Base-by-base conservation (phyloP, 2,888 invertebrate species). In the Agrochola litura region DNA sequence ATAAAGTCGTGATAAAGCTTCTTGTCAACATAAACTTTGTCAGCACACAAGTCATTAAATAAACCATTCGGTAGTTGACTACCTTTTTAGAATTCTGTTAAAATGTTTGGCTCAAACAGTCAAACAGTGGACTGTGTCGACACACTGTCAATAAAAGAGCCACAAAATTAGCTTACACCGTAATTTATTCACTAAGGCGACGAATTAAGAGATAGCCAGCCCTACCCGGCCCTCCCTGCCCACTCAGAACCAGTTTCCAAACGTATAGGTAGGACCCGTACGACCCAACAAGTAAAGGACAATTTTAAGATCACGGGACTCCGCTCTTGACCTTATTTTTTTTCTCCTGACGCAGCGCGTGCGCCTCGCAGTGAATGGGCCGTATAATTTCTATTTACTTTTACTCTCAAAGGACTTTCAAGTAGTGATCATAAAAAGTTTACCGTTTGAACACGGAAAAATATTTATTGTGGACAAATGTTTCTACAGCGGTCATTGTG, bases 351-450 rank as follows among this genome's bases (percentile, higher is more conserved):
- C 86, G 89, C 91, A 92, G 94, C 94, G 91, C 94, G 95, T 94
- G 94, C 93, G 83, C 89, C 58, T 69, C 76, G 19, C 80, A 73
- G 77, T 96, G 95, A 96, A 96, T 96, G 94, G 94, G 83, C 90
- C 93, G 91, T 92, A 92, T 96, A 94, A 96, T 96, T 96, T 94
- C 88, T 96, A 92, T 96, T 96, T 95, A 96, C 94, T 93, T 94
- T 94, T 92, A 91, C 93, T 93, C 93, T 93, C 89, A 85, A 94
- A 96, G 95, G 95, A 95, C 89, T 81, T 86, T 94, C 91, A 88
- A 93, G 93, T 91, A 90, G 90, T 87, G 89, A 83, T 82, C 87
- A 90, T 86, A 92, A 93, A 91, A 90, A 90, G 90, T 92, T 92
- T 92, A 94, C 94, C 93, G 94, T 93, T 95, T 88, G 88, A 90